Evolutionary conservation across 2,888 invertebrate genomes (phyloP), one percentile per base, ranked within the genome.

Genomic region (Eustalomyia histrio): DNA sequence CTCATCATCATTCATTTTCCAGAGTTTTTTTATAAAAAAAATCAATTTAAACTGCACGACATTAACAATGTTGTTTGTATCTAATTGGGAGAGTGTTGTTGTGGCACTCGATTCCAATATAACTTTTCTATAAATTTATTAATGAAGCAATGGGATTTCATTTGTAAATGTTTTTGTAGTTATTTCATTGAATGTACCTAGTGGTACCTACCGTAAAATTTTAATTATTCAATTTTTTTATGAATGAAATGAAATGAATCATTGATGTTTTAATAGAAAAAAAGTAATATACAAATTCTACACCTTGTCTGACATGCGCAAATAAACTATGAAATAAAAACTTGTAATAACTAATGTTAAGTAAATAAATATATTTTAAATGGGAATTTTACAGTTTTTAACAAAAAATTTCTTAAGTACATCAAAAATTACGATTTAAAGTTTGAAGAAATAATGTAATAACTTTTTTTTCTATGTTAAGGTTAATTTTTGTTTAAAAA

Each of bases 1-100:
- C 64, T 71, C 50, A 68, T 79, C 69, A 79, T 74, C 68, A 74
- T 79, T 79, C 58, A 79, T 33, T 47, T 47, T 52, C 63, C 35
- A 65, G 33, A 72, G 53, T 78, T 29, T 53, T 52, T 67, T 16
- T 24, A 53, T 50, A 35, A 55, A 29, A 63, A 55, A 47, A 29
- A 29, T 29, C 16, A 61, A 71, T 53, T 71, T 50, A 52, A 71
- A 71, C 39, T 39, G 9, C 61, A 61, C 52, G 71, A 53, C 14
- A 60, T 53, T 53, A 35, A 18, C 18, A 39, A 6, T 60, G 14
- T 61, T 43, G 12, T 21, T 9, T 24, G 7, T 0, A 6, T 1
- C 8, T 43, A 21, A 57, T n/a, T 9, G 16, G n/a, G 9, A 29
- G 29, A 29, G 16, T 21, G 12, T 1, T 29, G 21, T 14, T 39